phyloP scores from a whole-genome alignment of 2,888 invertebrate species.

The Diplolepis rosae region DNA sequence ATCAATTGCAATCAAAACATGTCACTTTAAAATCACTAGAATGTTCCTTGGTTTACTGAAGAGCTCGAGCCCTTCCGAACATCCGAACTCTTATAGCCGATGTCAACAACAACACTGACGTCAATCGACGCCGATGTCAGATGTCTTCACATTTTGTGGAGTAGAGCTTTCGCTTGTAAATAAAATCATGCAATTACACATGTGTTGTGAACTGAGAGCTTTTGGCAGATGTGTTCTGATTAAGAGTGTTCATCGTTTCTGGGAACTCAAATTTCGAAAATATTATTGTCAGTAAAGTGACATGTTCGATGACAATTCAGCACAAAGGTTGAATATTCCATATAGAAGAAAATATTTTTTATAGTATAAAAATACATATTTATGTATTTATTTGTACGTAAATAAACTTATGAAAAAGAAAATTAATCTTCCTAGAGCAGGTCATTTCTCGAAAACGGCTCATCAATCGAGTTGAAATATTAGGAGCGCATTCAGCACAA shows the following conservation, averaged over 20 bases:
- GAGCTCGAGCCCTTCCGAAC: slow-evolving; percentile 4
- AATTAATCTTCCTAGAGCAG: no score
- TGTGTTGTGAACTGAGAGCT: slow-evolving; percentile 32
- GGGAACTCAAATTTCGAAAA: slow-evolving; percentile 8
- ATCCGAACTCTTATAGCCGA: slow-evolving; percentile 55
- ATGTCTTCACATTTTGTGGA: no score
- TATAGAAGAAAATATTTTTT: no score
- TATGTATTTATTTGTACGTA: no score
- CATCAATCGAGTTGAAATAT: no score
- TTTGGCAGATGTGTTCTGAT: slow-evolving; percentile 31
- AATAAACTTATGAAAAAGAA: no score
- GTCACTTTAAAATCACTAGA: slow-evolving; percentile 33
- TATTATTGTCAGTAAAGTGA: slow-evolving; percentile 11
- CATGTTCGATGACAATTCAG: no score
- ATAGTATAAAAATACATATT: no score
- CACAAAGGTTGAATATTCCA: no score
- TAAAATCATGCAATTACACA: slow-evolving; percentile 54
- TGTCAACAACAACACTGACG: slow-evolving; percentile 1
- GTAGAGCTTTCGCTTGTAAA: slow-evolving; percentile 52
- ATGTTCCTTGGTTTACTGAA: slow-evolving; percentile 53
- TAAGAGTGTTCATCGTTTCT: background rate
- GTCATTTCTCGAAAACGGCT: no score
- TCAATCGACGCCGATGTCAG: background rate
- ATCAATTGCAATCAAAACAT: slow-evolving; percentile 7
- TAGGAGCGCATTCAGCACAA: no score